A percentile compares a stretch with the other conserved stretches of the same genome.
These are phyloP conservation scores for Cephus pygmeus DNA, from an alignment of 2,888 invertebrate species.

Conservation along the genomic window DNA sequence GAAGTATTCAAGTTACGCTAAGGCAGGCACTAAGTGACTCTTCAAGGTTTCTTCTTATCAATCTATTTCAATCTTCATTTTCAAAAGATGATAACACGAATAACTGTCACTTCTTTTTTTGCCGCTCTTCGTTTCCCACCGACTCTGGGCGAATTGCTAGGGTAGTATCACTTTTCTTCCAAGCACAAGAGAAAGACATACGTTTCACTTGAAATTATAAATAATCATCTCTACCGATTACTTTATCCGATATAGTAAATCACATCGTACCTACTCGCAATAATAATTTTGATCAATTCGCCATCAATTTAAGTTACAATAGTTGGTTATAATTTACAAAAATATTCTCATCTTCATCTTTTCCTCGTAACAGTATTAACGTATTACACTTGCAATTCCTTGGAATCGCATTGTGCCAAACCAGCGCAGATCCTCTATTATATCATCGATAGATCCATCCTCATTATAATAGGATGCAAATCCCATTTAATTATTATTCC, in stretches of 20 bases:
- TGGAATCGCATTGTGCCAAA: background rate
- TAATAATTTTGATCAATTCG: background rate
- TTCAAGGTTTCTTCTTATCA: conserved; percentile 26
- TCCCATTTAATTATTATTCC: background rate
- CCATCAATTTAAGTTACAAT: background rate
- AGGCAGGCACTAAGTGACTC: conserved; percentile 50
- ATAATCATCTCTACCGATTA: background rate
- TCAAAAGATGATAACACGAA: conserved; percentile 1
- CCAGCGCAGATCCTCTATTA: background rate
- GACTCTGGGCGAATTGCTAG: background rate
- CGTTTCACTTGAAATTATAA: background rate
- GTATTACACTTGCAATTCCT: background rate
- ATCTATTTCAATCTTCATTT: conserved; percentile 8
- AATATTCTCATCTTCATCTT: background rate
- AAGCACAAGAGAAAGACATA: background rate
- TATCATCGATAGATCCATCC: too few relatives aligned
- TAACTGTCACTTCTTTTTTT: conserved; percentile 7
- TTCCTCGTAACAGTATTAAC: background rate
- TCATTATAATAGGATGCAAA: background rate
- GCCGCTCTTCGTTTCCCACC: background rate
- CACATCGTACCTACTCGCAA: background rate
- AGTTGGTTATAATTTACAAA: background rate
- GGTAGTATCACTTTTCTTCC: background rate
- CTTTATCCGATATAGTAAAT: background rate
- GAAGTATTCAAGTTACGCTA: conserved; percentile 46